Percentiles rank a stretch among this genome's conserved stretches.
Conservation (phyloP, 2,113 vertebrate species). For the Eretmochelys imbricata region DNA sequence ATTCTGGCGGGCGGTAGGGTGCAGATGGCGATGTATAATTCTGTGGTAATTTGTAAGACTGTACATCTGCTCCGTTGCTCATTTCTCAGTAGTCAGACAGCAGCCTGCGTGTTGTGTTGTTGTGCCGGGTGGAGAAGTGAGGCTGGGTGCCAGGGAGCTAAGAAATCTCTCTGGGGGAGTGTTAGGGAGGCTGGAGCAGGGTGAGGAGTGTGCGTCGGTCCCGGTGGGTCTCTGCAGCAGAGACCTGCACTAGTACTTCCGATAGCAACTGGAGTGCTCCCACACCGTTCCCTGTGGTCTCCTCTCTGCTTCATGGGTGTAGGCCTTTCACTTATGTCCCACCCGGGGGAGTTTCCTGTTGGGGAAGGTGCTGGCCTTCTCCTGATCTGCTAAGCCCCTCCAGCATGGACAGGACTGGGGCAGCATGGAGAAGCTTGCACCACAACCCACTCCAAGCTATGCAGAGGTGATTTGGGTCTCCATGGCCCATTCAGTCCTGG, state of each 20-base stretch:
- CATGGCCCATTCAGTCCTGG: background rate
- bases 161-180: slow-evolving; percentile 27
- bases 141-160: slow-evolving; percentile 43
- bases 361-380: background rate
- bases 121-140: slow-evolving; percentile 28
- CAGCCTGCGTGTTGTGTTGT: slow-evolving; percentile 57
- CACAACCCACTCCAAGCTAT: background rate
- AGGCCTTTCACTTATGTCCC: background rate
- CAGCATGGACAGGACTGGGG: background rate
- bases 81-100: slow-evolving; percentile 64
- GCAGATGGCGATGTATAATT: slow-evolving; percentile 74
- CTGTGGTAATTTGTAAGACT: slow-evolving; percentile 42
- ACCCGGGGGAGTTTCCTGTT: accelerated
- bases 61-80: slow-evolving; percentile 73
- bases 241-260: background rate
- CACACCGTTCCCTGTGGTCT: background rate
- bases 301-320: background rate
- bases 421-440: background rate
- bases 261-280: background rate
- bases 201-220: background rate
- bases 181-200: background rate
- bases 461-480: background rate
- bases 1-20: slow-evolving; percentile 54
- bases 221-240: background rate
- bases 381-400: background rate